Base-by-base conservation (phyloP, 2,113 vertebrate species). In the Albula glossodonta region DNA sequence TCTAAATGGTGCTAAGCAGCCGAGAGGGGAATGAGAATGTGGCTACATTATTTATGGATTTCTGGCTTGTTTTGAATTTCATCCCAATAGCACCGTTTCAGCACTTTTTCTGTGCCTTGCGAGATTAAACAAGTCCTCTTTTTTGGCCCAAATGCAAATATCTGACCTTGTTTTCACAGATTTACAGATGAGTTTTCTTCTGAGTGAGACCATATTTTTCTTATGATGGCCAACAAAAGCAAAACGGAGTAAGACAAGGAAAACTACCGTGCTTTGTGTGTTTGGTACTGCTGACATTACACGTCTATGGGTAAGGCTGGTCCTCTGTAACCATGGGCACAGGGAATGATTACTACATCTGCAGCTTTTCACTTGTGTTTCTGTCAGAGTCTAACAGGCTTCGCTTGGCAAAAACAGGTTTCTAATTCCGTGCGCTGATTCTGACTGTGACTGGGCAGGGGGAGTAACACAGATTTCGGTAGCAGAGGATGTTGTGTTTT, bases 1-100 rank as follows among this genome's bases (percentile, higher is more conserved):
- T 60, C 86, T 89, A 89, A 91, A 90, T 51, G 83, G 86, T 82
- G 84, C 86, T 89, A 82, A 90, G 84, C 88, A 81, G 83, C 83
- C 63, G 63, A 53, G 80, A 31, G 88, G 87, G 80, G 85, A 88
- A 87, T 74, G 50, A 88, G 83, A 90, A 85, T 78, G 83, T 41
- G 48, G 66, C 81, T 90, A 89, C 88, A 89, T 91, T 91, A 91
- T 90, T 92, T 87, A 92, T 90, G 80, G 83, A 52, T 87, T 86
- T 78, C 87, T 86, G 80, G 85, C 88, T 90, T 91, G 88, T 88
- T 91, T 91, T 87, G 86, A 90, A 89, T 89, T 91, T 89, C 86
- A 89, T 86, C 81, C 50, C 41, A 63, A 91, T 88, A 90, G 87
- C 85, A 88, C 85, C 81, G 74, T 88, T 91, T 91, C 90, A 88